A percentile compares a stretch with the other conserved stretches of the same genome.
Evolutionary conservation across 2,113 vertebrate genomes (phyloP).

Genomic region (Onychostruthus taczanowskii): DNA sequence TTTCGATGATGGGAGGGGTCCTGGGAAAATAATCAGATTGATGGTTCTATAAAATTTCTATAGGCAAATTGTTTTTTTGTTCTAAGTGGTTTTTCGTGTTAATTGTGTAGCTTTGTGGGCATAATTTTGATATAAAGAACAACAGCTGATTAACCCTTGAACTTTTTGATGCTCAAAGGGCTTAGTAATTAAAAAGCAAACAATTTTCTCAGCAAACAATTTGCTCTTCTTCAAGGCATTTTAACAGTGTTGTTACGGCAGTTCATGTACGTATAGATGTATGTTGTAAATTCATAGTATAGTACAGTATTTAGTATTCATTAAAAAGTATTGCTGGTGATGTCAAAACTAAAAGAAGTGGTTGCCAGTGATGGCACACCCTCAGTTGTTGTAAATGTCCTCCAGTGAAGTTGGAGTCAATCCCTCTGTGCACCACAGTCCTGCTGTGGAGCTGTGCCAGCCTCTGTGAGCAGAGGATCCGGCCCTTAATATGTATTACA

Average conservation of each 20-base stretch:
- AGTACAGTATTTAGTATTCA: background rate
- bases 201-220: background rate
- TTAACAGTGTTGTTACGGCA: background rate
- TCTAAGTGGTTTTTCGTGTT: background rate
- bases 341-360: background rate
- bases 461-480: background rate
- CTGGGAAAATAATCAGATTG: background rate
- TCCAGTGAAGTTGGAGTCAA: accelerated
- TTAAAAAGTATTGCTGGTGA: background rate
- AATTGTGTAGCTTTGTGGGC: background rate
- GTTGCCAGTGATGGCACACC: background rate
- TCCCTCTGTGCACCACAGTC: background rate
- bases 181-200: background rate
- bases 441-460: background rate
- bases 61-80: background rate
- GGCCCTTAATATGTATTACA: background rate
- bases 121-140: background rate
- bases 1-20: background rate
- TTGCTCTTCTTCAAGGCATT: background rate
- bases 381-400: background rate
- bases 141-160: background rate
- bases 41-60: background rate
- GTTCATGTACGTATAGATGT: background rate
- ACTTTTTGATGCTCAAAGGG: background rate
- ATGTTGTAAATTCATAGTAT: background rate